Percentiles rank a stretch among this genome's conserved stretches.
Conservation (phyloP, 2,113 vertebrate species). For the Aix galericulata region DNA sequence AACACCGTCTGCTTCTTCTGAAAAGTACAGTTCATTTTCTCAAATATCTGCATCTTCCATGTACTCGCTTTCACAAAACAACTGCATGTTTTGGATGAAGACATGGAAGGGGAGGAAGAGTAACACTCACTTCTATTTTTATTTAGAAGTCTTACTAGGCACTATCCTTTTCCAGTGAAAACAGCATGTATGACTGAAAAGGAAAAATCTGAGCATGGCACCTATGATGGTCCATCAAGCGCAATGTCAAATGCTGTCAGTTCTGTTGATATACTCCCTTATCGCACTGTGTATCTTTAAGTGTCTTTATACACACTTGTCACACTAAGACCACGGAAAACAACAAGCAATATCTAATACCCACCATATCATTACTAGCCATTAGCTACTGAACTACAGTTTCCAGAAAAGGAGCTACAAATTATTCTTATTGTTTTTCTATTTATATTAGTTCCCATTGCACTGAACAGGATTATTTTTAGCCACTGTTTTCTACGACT, state of each 20-base stretch:
- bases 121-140: background rate
- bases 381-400: background rate
- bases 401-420: background rate
- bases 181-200: background rate
- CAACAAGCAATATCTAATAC: background rate
- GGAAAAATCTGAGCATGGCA: background rate
- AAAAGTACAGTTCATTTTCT: background rate
- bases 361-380: background rate
- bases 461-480: background rate
- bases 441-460: background rate
- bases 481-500: background rate
- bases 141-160: background rate
- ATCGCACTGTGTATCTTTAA: background rate
- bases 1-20: conserved; percentile 32
- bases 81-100: background rate
- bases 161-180: background rate
- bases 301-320: too few species aligned
- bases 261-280: background rate
- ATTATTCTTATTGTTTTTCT: background rate
- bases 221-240: background rate
- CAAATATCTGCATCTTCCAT: background rate
- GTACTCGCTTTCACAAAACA: conserved; percentile 1
- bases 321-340: background rate
- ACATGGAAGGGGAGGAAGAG: background rate
- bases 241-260: background rate